These are phyloP conservation scores for Zaprionus kolodkinae DNA, from an alignment of 1,140 invertebrate genomes.

Conservation along the genomic window DNA sequence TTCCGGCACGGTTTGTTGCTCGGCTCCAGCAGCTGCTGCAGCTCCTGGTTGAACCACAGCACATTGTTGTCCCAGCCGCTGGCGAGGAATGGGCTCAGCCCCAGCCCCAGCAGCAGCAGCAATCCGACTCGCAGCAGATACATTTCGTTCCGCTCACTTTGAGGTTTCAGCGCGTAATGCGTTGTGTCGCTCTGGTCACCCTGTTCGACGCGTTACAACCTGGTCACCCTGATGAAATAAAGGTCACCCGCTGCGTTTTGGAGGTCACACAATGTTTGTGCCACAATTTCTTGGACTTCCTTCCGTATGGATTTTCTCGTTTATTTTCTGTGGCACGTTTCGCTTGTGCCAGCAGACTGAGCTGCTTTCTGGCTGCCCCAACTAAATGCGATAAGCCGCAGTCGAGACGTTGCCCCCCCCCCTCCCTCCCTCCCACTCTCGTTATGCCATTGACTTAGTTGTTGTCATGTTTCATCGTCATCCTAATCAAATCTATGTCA, in stretches of 20 bases:
- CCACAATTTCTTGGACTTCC: constrained; percentile 47
- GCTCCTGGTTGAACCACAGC: constrained; percentile 65
- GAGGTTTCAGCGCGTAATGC: constrained; percentile 28
- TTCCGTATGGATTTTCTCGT: constrained; percentile 41
- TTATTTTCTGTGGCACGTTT: constrained; percentile 13
- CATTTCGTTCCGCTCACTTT: constrained; percentile 26
- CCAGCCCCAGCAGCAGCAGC: constrained; percentile 3
- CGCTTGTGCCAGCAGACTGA: constrained; percentile 41
- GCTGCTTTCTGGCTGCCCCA: constrained; percentile 32
- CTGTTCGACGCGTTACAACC: neutral
- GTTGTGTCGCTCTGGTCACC: constrained; percentile 8
- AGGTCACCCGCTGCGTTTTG: constrained; percentile 14
- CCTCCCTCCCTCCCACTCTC: neutral
- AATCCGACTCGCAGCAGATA: constrained; percentile 10
- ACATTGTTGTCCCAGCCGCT: constrained; percentile 58
- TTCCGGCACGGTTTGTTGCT: constrained; percentile 64
- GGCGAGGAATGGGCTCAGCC: neutral
- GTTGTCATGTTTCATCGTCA: constrained; percentile 11
- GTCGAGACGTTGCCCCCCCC: neutral
- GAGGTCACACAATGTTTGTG: constrained; percentile 21
- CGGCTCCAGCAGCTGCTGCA: constrained; percentile 64
- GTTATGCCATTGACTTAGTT: neutral
- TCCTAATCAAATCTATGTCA: constrained; percentile 67
- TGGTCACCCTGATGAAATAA: constrained; percentile 1
- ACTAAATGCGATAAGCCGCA: constrained; percentile 56